These are phyloP conservation scores for Cinclus cinclus DNA, from an alignment of 2,113 vertebrate genomes.

Conservation along the genomic window DNA sequence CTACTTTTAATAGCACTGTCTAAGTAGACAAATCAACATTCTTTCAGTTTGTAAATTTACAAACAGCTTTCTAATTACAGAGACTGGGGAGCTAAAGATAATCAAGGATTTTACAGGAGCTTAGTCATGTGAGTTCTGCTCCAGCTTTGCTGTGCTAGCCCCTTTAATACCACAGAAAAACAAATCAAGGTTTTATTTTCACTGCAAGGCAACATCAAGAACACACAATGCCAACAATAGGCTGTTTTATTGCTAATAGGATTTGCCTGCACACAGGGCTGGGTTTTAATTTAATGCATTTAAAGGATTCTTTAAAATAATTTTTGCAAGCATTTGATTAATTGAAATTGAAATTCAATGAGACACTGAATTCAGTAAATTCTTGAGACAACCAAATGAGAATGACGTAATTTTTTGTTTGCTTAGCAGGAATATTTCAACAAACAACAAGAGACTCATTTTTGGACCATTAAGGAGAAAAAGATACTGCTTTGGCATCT, in stretches of 20 bases:
- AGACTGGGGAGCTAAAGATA: neutral
- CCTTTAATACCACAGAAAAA: constrained; percentile 13
- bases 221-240: neutral
- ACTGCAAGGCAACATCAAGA: neutral
- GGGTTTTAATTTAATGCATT: constrained; percentile 4
- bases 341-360: neutral
- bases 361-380: neutral
- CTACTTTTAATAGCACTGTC: neutral
- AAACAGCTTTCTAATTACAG: neutral
- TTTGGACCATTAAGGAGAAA: neutral
- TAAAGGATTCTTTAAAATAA: neutral
- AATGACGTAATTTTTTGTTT: neutral
- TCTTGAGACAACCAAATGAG: neutral
- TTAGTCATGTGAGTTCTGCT: neutral
- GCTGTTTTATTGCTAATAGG: constrained; percentile 16
- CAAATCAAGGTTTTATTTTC: constrained; percentile 56
- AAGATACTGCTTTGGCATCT: neutral
- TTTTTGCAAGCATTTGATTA: neutral
- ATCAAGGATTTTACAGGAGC: neutral
- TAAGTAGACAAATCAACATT: neutral
- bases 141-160: constrained; percentile 1
- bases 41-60: neutral
- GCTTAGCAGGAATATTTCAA: neutral
- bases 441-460: neutral
- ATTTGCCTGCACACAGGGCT: neutral